Percentiles rank a stretch among this genome's conserved stretches.
These are phyloP conservation scores for Channa maculata DNA, from an alignment of 2,113 vertebrate species.

Conservation along the genomic window DNA sequence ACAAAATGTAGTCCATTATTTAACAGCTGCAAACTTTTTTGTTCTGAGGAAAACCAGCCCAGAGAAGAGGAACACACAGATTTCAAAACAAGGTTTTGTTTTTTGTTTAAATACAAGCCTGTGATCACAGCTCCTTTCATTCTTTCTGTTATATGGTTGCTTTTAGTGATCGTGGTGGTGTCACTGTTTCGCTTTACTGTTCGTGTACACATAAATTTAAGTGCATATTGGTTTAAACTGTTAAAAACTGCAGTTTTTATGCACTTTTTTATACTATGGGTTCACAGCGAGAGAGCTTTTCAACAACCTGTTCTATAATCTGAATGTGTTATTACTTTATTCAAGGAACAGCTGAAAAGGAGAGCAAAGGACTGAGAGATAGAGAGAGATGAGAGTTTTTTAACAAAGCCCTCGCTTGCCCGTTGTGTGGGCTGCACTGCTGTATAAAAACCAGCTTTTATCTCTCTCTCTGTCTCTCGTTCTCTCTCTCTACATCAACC, in stretches of 20 bases:
- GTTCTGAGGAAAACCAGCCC: background rate
- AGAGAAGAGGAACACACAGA: background rate
- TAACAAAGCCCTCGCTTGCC: constrained; percentile 65
- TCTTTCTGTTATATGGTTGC: background rate
- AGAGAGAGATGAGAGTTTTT: constrained; percentile 50
- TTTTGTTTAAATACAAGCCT: constrained; percentile 36
- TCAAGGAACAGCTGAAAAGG: constrained; percentile 61
- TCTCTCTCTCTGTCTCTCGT: constrained; percentile 48
- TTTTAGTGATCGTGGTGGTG: constrained; percentile 5
- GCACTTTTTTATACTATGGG: background rate
- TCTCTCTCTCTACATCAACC: constrained; percentile 59
- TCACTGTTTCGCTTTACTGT: constrained; percentile 5
- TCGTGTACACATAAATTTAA: background rate
- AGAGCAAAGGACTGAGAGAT: constrained; percentile 23
- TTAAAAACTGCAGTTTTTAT: constrained; percentile 25
- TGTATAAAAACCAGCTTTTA: constrained; percentile 76
- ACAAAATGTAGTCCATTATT: no score
- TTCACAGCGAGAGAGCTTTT: constrained; percentile 36
- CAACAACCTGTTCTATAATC: constrained; percentile 44
- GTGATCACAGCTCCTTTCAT: background rate
- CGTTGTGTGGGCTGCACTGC: constrained; percentile 73
- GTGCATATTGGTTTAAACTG: constrained; percentile 24
- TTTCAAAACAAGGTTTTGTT: background rate
- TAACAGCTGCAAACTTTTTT: background rate
- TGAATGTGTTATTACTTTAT: constrained; percentile 58